These are phyloP conservation scores for Bombus affinis DNA, from an alignment of 1,140 invertebrate species.

Conservation along the genomic window DNA sequence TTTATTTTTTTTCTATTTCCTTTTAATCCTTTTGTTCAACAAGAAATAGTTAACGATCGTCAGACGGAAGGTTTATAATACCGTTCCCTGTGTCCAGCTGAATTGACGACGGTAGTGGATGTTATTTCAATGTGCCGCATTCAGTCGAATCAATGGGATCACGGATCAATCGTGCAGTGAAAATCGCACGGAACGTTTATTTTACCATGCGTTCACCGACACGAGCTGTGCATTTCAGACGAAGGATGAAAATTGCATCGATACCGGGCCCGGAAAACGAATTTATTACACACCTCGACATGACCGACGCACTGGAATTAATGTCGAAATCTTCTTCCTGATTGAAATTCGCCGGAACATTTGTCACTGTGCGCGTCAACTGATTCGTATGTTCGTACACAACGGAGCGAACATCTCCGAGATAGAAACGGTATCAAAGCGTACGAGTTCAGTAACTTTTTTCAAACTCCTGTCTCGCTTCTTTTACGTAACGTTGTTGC, in stretches of 20 bases:
- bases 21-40: neutral
- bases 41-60: neutral
- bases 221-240: neutral
- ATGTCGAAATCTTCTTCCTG: neutral
- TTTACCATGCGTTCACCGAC: slow-evolving; percentile 15
- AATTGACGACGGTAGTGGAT: slow-evolving; percentile 1
- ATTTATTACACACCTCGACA: slow-evolving; percentile 15
- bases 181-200: slow-evolving; percentile 55
- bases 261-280: neutral
- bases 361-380: neutral
- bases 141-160: slow-evolving; percentile 55
- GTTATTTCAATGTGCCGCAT: slow-evolving; percentile 56
- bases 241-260: slow-evolving; percentile 8
- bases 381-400: neutral
- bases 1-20: neutral
- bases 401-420: neutral
- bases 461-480: neutral
- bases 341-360: neutral
- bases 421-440: neutral
- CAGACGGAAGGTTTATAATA: slow-evolving; percentile 13
- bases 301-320: neutral
- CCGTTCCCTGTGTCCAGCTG: neutral
- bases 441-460: neutral
- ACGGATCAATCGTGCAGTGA: slow-evolving; percentile 58
- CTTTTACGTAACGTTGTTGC: neutral